Evolutionary conservation across 53 echinoderm and acorn worm genomes (phyloP).

Genomic region (Temnopleurus reevesii): DNA sequence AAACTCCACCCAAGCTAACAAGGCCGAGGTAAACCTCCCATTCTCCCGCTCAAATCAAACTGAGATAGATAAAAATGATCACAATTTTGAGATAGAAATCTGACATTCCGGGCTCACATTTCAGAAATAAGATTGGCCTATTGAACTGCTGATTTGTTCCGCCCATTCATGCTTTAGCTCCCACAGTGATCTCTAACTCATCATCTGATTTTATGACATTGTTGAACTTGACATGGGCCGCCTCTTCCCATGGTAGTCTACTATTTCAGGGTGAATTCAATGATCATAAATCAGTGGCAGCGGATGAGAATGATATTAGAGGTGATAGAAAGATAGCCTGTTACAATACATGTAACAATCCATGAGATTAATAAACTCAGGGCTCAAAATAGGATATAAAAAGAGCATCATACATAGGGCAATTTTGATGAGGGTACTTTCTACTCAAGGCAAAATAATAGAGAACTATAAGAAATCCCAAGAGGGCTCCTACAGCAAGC

Average conservation of each 20-base stretch:
- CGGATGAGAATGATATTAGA: too few species aligned
- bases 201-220: not conserved
- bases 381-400: too few species aligned
- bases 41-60: not conserved
- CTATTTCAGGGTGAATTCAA: not conserved
- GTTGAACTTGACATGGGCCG: not conserved
- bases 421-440: too few species aligned
- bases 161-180: slow-evolving; percentile 29
- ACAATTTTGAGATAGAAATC: not conserved
- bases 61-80: too few species aligned
- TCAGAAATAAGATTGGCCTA: slow-evolving; percentile 21
- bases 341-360: too few species aligned
- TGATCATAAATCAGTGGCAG: not conserved
- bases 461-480: too few species aligned
- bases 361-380: too few species aligned
- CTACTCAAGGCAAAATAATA: too few species aligned
- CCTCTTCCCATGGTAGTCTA: not conserved
- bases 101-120: slow-evolving; percentile 4
- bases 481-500: too few species aligned
- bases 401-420: too few species aligned
- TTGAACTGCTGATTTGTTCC: not conserved
- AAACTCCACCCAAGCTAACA: not conserved
- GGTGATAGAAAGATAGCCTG: too few species aligned
- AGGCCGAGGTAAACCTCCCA: not conserved
- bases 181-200: slow-evolving; percentile 15